Evolutionary conservation across 1,140 invertebrate species (phyloP).

Genomic region (Scaptomyza hsui): DNA sequence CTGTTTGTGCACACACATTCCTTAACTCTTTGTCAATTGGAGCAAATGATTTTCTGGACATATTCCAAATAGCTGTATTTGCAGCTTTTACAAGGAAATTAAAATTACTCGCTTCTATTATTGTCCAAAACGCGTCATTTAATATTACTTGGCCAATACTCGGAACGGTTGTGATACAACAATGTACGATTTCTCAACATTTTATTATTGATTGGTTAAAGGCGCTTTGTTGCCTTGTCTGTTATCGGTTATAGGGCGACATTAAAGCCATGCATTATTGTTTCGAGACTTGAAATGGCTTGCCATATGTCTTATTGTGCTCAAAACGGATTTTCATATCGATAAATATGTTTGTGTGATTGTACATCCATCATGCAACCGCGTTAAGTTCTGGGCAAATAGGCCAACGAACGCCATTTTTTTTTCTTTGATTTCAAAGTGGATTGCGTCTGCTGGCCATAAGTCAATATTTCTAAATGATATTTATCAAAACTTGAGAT

Average conservation of each 20-base stretch:
- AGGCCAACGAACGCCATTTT: conserved; percentile 1
- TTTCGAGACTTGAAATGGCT: conserved; percentile 17
- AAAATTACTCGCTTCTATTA: conserved; percentile 3
- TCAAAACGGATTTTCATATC: conserved; percentile 11
- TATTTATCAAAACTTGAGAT: neutral
- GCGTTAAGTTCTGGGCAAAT: conserved; percentile 19
- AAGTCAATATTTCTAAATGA: neutral
- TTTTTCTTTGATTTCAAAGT: neutral
- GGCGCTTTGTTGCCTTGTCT: conserved; percentile 5
- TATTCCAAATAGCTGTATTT: conserved; percentile 41
- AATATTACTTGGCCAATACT: conserved; percentile 7
- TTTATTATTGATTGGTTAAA: conserved; percentile 39
- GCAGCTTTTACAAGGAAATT: neutral
- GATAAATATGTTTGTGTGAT: neutral
- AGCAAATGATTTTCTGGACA: conserved; percentile 55
- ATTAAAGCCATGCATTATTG: conserved; percentile 39
- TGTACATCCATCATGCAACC: conserved; percentile 17
- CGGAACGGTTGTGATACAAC: neutral
- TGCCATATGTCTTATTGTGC: conserved; percentile 38
- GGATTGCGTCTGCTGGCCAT: neutral
- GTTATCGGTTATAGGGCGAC: conserved; percentile 33
- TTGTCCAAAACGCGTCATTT: conserved; percentile 14
- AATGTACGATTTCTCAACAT: conserved; percentile 10
- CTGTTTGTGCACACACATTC: conserved; percentile 44
- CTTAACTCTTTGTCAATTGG: conserved; percentile 49